Evolutionary conservation across 2,113 vertebrate genomes (phyloP).

Genomic region (Chaetodon auriga): DNA sequence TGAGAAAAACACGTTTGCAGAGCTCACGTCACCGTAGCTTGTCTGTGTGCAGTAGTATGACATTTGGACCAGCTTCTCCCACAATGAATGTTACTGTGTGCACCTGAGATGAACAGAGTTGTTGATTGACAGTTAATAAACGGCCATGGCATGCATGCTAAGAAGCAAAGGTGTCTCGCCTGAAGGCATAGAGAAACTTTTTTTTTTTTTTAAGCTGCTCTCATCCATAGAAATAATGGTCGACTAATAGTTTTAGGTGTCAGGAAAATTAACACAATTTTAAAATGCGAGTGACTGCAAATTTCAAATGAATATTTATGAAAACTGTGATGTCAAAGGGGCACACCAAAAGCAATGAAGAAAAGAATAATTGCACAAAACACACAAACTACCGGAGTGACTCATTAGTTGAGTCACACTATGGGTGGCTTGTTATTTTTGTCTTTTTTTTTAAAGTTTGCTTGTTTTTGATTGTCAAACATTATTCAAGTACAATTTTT

Average conservation of each 20-base stretch:
- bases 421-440: not conserved
- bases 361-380: not conserved
- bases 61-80: conserved; percentile 44
- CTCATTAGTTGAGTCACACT: not conserved
- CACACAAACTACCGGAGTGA: not conserved
- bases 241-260: conserved; percentile 29
- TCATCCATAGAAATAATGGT: conserved; percentile 26
- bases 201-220: conserved; percentile 8
- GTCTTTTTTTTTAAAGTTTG: conserved; percentile 20
- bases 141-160: conserved; percentile 51
- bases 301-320: conserved; percentile 58
- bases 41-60: conserved; percentile 58
- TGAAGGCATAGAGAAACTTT: conserved; percentile 34
- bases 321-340: conserved; percentile 28
- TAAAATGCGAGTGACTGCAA: conserved; percentile 26
- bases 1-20: conserved; percentile 26
- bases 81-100: conserved; percentile 64
- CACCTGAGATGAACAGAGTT: conserved; percentile 52
- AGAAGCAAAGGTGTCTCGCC: conserved; percentile 32
- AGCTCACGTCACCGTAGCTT: conserved; percentile 38
- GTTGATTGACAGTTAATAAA: conserved; percentile 66
- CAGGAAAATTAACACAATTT: conserved; percentile 24
- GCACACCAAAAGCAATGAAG: conserved; percentile 6
- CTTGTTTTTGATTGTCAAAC: conserved; percentile 55
- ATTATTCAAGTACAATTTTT: conserved; percentile 46